phyloP scores from a whole-genome alignment of 2,888 invertebrate genomes.

The Steromphala cineraria region DNA sequence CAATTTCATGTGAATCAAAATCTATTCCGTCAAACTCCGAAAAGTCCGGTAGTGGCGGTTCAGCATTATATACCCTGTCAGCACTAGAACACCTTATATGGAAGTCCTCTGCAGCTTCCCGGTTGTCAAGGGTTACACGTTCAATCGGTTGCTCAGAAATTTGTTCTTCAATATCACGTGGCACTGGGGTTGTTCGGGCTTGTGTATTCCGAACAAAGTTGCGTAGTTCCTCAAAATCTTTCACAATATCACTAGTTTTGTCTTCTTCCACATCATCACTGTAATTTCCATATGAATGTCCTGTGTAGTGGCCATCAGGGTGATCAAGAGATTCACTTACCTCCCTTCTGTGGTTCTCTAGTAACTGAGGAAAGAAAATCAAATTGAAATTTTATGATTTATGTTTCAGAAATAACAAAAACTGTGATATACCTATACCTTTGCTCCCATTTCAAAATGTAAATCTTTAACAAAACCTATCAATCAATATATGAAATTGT shows the following conservation, averaged over 20 bases:
- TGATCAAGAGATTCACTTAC: conserved; percentile 25
- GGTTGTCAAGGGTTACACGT: conserved; percentile 43
- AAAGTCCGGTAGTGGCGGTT: conserved; percentile 53
- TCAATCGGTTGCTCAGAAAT: conserved; percentile 54
- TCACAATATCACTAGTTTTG: conserved; percentile 36
- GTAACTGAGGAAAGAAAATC: conserved; percentile 44
- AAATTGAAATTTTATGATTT: neutral
- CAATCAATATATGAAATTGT: neutral
- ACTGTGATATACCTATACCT: too few species aligned
- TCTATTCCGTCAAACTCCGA: conserved; percentile 59
- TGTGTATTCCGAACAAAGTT: conserved; percentile 54
- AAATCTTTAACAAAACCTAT: too few species aligned
- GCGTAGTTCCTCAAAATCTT: conserved; percentile 59
- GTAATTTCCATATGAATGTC: neutral
- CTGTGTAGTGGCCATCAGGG: conserved; percentile 5
- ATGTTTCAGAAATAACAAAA: too few species aligned
- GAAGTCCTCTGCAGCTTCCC: conserved; percentile 55
- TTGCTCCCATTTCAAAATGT: too few species aligned
- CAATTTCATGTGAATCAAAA: conserved; percentile 59
- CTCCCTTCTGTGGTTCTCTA: conserved; percentile 57
- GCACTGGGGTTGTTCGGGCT: conserved; percentile 38
- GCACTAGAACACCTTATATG: conserved; percentile 46
- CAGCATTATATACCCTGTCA: conserved; percentile 52
- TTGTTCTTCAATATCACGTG: conserved; percentile 47
- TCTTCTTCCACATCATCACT: conserved; percentile 11